phyloP scores from a whole-genome alignment of 2,888 invertebrate species.

The Rugalucina vietnamica region DNA sequence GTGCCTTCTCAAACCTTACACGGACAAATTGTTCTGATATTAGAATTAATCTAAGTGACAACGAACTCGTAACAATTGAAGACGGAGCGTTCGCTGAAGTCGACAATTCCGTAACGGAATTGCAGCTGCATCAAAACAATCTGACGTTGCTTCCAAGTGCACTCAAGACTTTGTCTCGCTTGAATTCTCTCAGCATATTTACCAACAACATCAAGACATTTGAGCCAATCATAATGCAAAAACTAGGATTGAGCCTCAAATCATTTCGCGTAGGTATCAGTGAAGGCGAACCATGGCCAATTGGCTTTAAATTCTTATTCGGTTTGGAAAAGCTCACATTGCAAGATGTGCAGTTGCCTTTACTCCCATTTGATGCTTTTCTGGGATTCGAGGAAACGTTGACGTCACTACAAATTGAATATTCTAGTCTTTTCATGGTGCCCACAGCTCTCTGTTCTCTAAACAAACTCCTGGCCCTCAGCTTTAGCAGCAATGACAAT shows the following conservation, averaged over 20 bases:
- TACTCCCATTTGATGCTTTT: conserved; percentile 1
- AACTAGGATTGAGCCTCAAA: not conserved
- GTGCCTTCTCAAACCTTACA: not conserved
- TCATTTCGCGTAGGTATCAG: not conserved
- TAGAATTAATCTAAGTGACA: not conserved
- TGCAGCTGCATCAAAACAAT: not conserved
- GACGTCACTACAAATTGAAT: not conserved
- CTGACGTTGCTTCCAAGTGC: not conserved
- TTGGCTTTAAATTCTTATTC: not conserved
- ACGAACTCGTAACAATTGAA: not conserved
- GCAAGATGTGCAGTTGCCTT: not conserved
- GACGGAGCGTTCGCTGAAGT: not conserved
- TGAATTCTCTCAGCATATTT: not conserved
- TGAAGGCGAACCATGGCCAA: not conserved
- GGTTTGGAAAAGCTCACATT: not conserved
- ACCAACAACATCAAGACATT: not conserved
- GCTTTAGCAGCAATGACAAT: not conserved
- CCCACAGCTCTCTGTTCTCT: not conserved
- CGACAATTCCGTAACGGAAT: not conserved
- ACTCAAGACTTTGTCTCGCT: not conserved
- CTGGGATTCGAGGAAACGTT: not conserved
- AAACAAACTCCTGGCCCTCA: not conserved
- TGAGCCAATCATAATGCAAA: not conserved
- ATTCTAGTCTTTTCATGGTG: not conserved
- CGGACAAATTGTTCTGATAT: not conserved